Evolutionary conservation across 2,888 invertebrate species (phyloP), one percentile per base, ranked within the genome.

Genomic region (Leptinotarsa juncta): DNA sequence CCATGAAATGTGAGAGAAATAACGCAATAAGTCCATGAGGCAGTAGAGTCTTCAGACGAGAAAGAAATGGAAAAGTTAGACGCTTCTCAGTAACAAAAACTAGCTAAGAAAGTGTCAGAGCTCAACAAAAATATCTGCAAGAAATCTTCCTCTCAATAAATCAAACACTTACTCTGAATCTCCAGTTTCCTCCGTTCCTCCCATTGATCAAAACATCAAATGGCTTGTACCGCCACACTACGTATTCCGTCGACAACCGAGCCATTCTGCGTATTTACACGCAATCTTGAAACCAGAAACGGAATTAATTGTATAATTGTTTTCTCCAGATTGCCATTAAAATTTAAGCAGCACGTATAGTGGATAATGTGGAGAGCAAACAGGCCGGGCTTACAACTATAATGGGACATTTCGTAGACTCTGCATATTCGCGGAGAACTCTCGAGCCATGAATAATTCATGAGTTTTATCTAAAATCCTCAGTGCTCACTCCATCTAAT

Each of bases 241-340:
- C 15, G 57, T 57, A 57, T 57, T 57, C 23, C 57, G 57, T 3
- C 57, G 62, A 42, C 42, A 62, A 62, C 4, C 15, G 32, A 62
- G 42, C 42, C 62, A 62, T 62, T 62, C 62, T 32, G 32, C 26
- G 62, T 62, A 62, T 62, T 62, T 62, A 32, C 62, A 62, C 42
- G 62, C 62, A 62, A 62, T 62, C 62, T 62, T 62, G 32, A 26
- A 62, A 62, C 62, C 62, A 62, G 62, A 26, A 42, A 62, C n/a
- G 62, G 62, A 62, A 62, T 62, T 62, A 62, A 62, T 62, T 62
- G 62, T 62, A n/a, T 71, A 71, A 74, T 74, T 71, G 74, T 71
- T 74, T 74, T 71, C 74, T 67, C 53, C 67, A 66, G 65, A 71
- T 74, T 71, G 71, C 65, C 71, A 65, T 74, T 68, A 71, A 71